Evolutionary conservation across 1,140 invertebrate genomes (phyloP), one percentile per base, ranked within the genome.

Genomic region (Zaprionus nigranus): DNA sequence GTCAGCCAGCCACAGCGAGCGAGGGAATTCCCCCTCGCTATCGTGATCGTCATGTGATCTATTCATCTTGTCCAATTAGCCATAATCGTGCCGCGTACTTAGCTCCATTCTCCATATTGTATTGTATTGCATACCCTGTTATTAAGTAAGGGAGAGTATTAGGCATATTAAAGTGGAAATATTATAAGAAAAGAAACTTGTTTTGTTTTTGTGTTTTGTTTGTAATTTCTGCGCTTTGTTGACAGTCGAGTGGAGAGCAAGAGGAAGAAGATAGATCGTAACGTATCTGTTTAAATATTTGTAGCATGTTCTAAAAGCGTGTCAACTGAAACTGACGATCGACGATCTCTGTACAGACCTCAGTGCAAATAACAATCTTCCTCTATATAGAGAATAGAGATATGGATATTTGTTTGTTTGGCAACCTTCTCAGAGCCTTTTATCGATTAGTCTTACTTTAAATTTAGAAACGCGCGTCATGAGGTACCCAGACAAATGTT

Each of bases 41-140:
- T 38, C 15, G 36, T 17, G 5, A 60, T 59, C 59, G 34, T 74
- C 56, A 65, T 84, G 84, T 84, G 84, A 87, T 87, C 70, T 65
- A 65, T 49, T 67, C 43, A 80, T 87, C 84, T 87, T 87, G 84
- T 87, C 84, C 85, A 87, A 87, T 84, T 85, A 87, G 85, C 51
- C 28, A 65, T 81, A 81, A 59, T 81, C 63, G 53, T 88, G 84
- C 84, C 84, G 71, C 78, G 84, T 87, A 87, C 84, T 87, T 87
- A 87, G 84, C 81, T 78, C 20, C 46, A 34, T 38, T 13, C 49
- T 82, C 54, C 57, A 30, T 7, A 30, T 30, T 30, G 60, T 60
- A 63, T 30, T 58, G 38, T 82, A 70, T 58, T 75, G 17, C 20
- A 49, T 46, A 46, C 40, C 40, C 40, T 43, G 40, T 43, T 43